phyloP scores from a whole-genome alignment of 53 echinoderm and acorn worm genomes.

The Patiria pectinifera region DNA sequence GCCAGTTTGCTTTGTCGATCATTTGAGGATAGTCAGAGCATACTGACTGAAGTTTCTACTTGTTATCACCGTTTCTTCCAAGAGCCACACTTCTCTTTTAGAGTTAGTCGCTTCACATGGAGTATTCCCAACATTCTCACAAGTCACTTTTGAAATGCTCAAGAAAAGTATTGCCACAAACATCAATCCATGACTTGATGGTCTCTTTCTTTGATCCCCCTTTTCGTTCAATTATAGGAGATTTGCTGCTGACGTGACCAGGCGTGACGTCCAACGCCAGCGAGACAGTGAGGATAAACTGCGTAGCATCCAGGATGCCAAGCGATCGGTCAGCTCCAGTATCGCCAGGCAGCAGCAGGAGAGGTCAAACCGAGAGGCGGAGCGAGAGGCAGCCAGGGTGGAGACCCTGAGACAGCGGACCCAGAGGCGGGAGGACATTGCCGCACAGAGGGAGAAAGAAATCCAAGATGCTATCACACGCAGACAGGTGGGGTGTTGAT shows the following conservation, averaged over 20 bases:
- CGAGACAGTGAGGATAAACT: conserved; percentile 78
- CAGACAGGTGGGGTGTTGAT: conserved; percentile 72
- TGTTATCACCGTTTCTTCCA: too few relatives aligned
- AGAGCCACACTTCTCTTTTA: too few relatives aligned
- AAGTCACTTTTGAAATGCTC: too few relatives aligned
- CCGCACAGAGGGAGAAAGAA: conserved; percentile 85
- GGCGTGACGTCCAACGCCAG: conserved; percentile 84
- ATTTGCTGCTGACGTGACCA: conserved; percentile 81
- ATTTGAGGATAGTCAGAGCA: too few relatives aligned
- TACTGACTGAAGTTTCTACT: too few relatives aligned
- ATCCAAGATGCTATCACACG: conserved; percentile 74
- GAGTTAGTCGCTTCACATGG: too few relatives aligned
- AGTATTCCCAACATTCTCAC: too few relatives aligned
- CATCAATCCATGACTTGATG: neutral
- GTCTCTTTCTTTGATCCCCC: neutral
- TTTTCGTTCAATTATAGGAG: conserved; percentile 46
- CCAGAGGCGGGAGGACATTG: conserved; percentile 75
- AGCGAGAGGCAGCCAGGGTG: conserved; percentile 65
- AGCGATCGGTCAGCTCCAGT: conserved; percentile 75
- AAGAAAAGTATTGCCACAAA: neutral
- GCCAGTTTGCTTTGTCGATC: too few relatives aligned
- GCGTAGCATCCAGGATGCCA: conserved; percentile 65
- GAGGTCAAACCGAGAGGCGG: conserved; percentile 56
- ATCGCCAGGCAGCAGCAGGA: conserved; percentile 73
- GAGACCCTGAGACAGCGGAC: conserved; percentile 65